These are phyloP conservation scores for Oreochromis niloticus DNA, from an alignment of 2,113 vertebrate species.

Conservation along the genomic window DNA sequence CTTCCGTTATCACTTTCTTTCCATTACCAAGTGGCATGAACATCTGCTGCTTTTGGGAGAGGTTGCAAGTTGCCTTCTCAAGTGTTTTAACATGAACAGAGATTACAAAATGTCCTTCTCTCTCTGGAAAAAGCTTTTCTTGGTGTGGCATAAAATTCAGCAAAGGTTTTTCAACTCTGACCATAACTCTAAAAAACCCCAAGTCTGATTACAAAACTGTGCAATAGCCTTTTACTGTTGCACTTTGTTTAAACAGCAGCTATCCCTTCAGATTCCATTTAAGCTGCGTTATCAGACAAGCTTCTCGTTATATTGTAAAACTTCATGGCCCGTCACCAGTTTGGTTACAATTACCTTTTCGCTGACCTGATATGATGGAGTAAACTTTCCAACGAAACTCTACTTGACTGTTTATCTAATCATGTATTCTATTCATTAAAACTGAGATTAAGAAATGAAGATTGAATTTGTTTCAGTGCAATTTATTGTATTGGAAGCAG, in stretches of 20 bases:
- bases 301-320: constrained; percentile 29
- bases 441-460: background rate
- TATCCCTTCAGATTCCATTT: background rate
- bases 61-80: background rate
- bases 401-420: background rate
- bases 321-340: constrained; percentile 1
- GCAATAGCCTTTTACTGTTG: background rate
- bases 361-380: background rate
- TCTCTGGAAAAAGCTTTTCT: background rate
- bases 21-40: constrained; percentile 11
- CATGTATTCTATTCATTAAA: background rate
- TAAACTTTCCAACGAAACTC: background rate
- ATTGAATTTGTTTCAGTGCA: background rate
- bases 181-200: background rate
- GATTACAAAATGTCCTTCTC: background rate
- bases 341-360: constrained; percentile 21
- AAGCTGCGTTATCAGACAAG: background rate
- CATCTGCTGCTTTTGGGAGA: constrained; percentile 5
- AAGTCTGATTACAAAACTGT: background rate
- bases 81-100: background rate
- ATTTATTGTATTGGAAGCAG: background rate
- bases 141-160: background rate
- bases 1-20: background rate
- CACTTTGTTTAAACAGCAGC: background rate
- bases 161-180: background rate